Evolutionary conservation across 2,113 vertebrate species (phyloP), one percentile per base, ranked within the genome.

Genomic region (Casuarius casuarius): DNA sequence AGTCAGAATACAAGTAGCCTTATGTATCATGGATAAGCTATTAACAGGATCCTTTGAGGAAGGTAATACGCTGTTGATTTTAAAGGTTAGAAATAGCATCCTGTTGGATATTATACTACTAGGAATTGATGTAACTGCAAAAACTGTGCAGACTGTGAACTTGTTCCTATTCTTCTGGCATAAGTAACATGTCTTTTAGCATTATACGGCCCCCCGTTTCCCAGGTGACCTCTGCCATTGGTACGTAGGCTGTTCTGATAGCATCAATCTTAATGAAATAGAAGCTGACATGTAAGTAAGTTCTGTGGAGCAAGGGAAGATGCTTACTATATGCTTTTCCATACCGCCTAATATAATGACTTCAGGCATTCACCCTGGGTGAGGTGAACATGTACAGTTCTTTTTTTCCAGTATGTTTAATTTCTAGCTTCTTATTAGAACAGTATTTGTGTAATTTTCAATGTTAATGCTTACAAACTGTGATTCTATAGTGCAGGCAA

Each of bases 51-150:
- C 72, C 83, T 94, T 93, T 61, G 59, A 86, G 76, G 65, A 74
- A 95, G 77, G 63, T 33, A 68, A 77, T 81, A 91, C 22, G 12
- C 67, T 86, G 75, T 84, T 95, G 87, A 59, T 95, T 95, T 93
- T 88, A 86, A 79, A 29, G 9, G 63, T 90, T 93, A 59, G 80
- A 52, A 90, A 58, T 23, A 71, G 88, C 85, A 75, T 86, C 51
- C 75, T 95, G 72, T 28, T 88, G 56, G 78, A 86, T 88, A 91
- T 95, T 73, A 66, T 74, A 52, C 38, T 79, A 51, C 68, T 66
- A 73, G 73, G n/a, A 88, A 72, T 4, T 80, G 44, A 21, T 76
- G 4, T 7, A 76, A 23, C 58, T 76, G 66, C 77, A 61, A 35
- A 66, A 40, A 17, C n/a, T 92, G 25, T 52, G 59, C 48, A 67